Base-by-base conservation (phyloP, 2,113 vertebrate species). In the Gnathonemus echidnorhynchus region DNA sequence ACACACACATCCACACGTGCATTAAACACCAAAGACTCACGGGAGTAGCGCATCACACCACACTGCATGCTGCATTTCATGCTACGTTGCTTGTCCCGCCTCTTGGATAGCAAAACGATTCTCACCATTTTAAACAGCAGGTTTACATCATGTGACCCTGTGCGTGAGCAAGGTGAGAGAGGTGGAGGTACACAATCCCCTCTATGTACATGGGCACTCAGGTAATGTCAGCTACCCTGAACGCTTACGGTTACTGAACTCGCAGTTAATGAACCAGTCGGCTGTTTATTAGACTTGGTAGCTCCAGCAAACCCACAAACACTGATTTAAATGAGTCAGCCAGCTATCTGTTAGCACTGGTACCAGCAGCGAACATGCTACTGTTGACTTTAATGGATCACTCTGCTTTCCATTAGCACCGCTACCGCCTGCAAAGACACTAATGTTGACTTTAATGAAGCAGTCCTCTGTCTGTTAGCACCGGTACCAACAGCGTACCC, bases 381-480 rank as follows among this genome's bases (percentile, higher is more conserved):
- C 11, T 5, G 4, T 77, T 77, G 70, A 50, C 89, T 48, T 85
- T 95, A 95, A 96, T 96, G 96, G 96, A 96, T 96, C 70, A 77
- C 24, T n/a, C 31, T 1, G 9, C 70, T 77, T n/a, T 77, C 31
- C 15, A 17, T 27, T 66, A 66, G 58, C 24, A 27, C n/a, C 9
- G 9, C 9, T 27, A 10, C n/a, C 3, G 9, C n/a, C 58, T 11
- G 58, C 58, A 27, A 66, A 66, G 24, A 66, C 31, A 7, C 24
- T 27, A 77, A 39, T 35, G 13, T 77, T 77, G 70, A 50, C 89
- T 48, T 48, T 95, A 95, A 95, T 96, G 96, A 96, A 96, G 96
- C 31, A 39, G 70, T 31, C 70, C 70, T 31, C 70, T 39, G 70
- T 39, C 70, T 39, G 15, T 27, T 66, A 9, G 58, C 24, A 10